Conservation (phyloP, 2,113 vertebrate genomes). For the Myiozetetes cayanensis region DNA sequence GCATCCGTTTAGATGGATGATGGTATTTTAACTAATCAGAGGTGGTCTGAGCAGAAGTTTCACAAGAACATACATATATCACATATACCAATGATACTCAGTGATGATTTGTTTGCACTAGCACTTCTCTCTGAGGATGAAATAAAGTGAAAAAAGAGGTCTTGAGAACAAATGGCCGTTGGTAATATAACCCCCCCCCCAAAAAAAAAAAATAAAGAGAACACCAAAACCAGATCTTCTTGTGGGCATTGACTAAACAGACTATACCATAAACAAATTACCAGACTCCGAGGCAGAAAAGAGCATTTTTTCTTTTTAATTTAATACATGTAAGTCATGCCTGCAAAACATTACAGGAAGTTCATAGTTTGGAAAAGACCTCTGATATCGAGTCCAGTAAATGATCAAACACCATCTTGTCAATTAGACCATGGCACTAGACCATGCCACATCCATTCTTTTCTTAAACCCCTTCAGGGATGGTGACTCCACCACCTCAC, state of each 20-base stretch:
- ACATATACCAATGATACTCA: not conserved
- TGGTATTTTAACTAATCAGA: not conserved
- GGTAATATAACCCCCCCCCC: not conserved
- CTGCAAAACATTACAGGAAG: constrained; percentile 5
- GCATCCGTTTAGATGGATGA: not conserved
- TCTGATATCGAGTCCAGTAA: not conserved
- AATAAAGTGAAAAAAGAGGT: not conserved
- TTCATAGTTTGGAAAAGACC: not conserved
- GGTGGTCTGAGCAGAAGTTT: not conserved
- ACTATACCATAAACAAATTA: constrained; percentile 12
- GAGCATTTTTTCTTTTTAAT: not conserved
- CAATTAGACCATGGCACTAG: not conserved
- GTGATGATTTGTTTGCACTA: not conserved
- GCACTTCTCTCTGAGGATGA: not conserved
- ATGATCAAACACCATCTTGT: not conserved
- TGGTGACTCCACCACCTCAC: not conserved
- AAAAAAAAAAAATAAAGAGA: too few species aligned
- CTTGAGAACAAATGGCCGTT: not conserved
- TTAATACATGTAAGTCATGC: constrained; percentile 35
- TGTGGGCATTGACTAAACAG: not conserved
- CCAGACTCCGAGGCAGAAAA: constrained; percentile 51
- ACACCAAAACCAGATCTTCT: not conserved
- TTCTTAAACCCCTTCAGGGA: not conserved
- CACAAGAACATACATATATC: not conserved
- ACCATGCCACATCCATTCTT: not conserved